A percentile compares a stretch with the other conserved stretches of the same genome.
These are phyloP conservation scores for Lepus townsendii DNA, from an alignment of 2,797 vertebrate genomes.

Conservation along the genomic window DNA sequence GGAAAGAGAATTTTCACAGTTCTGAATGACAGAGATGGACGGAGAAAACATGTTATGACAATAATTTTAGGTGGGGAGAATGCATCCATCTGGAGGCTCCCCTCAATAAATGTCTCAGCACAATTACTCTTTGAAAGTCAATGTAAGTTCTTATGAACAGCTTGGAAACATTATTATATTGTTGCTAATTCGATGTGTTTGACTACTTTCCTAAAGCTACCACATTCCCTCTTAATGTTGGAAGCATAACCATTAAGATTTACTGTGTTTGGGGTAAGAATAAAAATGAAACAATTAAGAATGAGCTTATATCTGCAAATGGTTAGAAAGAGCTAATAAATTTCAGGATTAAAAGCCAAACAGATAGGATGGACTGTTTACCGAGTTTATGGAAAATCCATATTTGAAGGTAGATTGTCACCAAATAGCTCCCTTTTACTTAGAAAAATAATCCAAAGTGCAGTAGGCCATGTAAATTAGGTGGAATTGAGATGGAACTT, in stretches of 20 bases:
- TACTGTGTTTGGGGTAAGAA: slow-evolving; percentile 87
- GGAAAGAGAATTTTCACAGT: slow-evolving; percentile 82
- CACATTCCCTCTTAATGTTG: slow-evolving; percentile 82
- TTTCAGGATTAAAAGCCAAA: slow-evolving; percentile 89
- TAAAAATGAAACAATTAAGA: slow-evolving; percentile 90
- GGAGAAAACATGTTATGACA: slow-evolving; percentile 71
- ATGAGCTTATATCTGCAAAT: slow-evolving; percentile 86
- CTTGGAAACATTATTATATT: slow-evolving; percentile 85
- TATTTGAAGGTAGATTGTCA: slow-evolving; percentile 85
- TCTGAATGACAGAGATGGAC: slow-evolving; percentile 77
- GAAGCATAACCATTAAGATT: slow-evolving; percentile 87
- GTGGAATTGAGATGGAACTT: slow-evolving; percentile 58
- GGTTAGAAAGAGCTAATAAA: slow-evolving; percentile 86
- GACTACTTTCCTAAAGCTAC: slow-evolving; percentile 85
- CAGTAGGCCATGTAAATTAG: slow-evolving; percentile 69
- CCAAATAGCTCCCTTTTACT: slow-evolving; percentile 81
- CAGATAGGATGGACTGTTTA: slow-evolving; percentile 83
- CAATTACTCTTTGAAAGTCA: slow-evolving; percentile 83
- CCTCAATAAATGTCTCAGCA: slow-evolving; percentile 76
- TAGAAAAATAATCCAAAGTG: slow-evolving; percentile 77
- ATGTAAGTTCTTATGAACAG: slow-evolving; percentile 84
- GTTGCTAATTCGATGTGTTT: slow-evolving; percentile 84
- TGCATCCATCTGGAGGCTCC: slow-evolving; percentile 48
- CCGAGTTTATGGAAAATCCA: slow-evolving; percentile 88
- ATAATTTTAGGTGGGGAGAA: not conserved